Evolutionary conservation across 2,113 vertebrate genomes (phyloP).

Genomic region (Phasianus colchicus): DNA sequence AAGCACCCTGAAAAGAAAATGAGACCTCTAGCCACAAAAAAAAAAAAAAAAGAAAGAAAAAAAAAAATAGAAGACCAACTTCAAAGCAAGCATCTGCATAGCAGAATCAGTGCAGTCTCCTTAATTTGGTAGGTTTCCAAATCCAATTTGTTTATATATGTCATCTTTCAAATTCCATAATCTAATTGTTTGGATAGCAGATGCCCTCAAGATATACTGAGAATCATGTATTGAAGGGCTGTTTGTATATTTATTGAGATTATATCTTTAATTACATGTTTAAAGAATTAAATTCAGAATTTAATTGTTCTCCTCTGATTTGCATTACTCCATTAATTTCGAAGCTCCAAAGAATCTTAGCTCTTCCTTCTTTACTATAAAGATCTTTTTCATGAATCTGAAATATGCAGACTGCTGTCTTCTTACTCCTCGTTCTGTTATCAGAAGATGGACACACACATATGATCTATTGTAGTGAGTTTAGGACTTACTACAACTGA

Average conservation of each 20-base stretch:
- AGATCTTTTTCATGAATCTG: background rate
- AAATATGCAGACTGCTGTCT: background rate
- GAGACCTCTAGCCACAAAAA: conserved; percentile 39
- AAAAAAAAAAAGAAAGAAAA: background rate
- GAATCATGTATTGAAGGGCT: conserved; percentile 16
- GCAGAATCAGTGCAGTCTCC: conserved; percentile 63
- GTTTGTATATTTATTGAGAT: conserved; percentile 43
- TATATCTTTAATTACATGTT: conserved; percentile 48
- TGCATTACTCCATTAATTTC: background rate
- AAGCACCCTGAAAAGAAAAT: conserved; percentile 53
- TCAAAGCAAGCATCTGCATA: conserved; percentile 76
- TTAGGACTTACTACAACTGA: background rate
- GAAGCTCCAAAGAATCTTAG: background rate
- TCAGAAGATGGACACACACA: background rate
- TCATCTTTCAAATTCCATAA: conserved; percentile 50
- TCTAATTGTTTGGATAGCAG: conserved; percentile 63
- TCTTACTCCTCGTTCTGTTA: background rate
- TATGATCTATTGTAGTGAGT: background rate
- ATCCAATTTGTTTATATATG: conserved; percentile 57
- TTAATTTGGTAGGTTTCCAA: conserved; percentile 72
- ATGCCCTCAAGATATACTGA: conserved; percentile 30
- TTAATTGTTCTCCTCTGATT: conserved; percentile 15
- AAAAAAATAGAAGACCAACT: background rate
- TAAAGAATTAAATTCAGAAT: conserved; percentile 33
- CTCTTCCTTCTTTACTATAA: background rate